These are phyloP conservation scores for Mugil cephalus DNA, from an alignment of 2,113 vertebrate genomes.

Conservation along the genomic window DNA sequence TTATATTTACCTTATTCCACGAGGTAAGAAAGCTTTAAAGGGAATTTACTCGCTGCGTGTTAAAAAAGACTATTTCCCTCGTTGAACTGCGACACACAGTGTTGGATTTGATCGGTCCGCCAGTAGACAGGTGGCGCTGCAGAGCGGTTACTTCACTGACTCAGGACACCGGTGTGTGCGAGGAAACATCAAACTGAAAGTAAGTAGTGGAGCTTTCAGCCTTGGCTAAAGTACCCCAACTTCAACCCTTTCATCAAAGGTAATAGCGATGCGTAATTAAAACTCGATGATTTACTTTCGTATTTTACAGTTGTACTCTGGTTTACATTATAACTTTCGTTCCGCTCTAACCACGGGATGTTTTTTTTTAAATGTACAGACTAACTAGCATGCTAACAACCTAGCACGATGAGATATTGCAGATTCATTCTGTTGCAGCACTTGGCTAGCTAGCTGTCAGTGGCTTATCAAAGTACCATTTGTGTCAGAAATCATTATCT, in stretches of 20 bases:
- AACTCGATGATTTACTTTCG: accelerated
- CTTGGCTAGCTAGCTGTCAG: conserved; percentile 43
- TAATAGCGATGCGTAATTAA: background rate
- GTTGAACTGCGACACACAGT: too few species aligned
- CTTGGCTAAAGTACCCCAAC: background rate
- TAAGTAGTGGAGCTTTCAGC: conserved; percentile 39
- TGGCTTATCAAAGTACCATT: background rate
- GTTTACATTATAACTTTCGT: accelerated
- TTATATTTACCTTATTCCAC: too few species aligned
- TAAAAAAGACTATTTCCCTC: too few species aligned
- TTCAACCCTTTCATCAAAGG: background rate
- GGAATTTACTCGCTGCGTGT: too few species aligned
- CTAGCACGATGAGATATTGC: conserved; percentile 73
- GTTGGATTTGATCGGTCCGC: conserved; percentile 23
- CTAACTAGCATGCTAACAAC: conserved; percentile 39
- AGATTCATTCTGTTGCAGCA: conserved; percentile 74
- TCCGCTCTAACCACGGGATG: background rate
- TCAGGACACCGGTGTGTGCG: conserved; percentile 4
- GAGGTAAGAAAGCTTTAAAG: too few species aligned
- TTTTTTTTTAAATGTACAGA: background rate
- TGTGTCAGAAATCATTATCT: background rate
- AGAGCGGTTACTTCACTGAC: background rate
- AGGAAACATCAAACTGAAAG: conserved; percentile 73
- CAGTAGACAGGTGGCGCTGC: conserved; percentile 46
- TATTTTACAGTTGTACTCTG: accelerated